Percentiles rank a stretch among this genome's conserved stretches.
Evolutionary conservation across 2,888 invertebrate genomes (phyloP).

Genomic region (Cataglyphis albicans): DNA sequence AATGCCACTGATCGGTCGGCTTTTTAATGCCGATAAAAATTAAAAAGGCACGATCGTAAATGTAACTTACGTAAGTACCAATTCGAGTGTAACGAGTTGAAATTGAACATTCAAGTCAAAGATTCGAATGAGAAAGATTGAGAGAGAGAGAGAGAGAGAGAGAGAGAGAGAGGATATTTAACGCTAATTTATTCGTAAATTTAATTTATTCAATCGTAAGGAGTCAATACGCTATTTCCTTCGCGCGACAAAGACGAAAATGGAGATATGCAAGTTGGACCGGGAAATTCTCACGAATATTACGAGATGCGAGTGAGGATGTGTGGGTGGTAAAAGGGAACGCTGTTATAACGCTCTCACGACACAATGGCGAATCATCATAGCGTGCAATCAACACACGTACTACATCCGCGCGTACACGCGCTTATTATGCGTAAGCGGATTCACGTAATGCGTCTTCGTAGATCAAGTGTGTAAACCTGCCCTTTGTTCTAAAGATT

Average conservation of each 20-base stretch:
- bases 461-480: slow-evolving; percentile 12
- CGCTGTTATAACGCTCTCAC: slow-evolving; percentile 39
- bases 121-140: neutral
- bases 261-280: neutral
- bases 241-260: neutral
- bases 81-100: neutral
- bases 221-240: neutral
- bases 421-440: neutral
- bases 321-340: slow-evolving; percentile 27
- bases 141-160: no score
- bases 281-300: slow-evolving; percentile 48
- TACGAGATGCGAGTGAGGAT: slow-evolving; percentile 2
- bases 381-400: slow-evolving; percentile 42
- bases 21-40: slow-evolving; percentile 18
- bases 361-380: slow-evolving; percentile 48
- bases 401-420: neutral
- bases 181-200: neutral
- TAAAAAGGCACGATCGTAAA: neutral
- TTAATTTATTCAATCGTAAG: neutral
- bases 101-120: neutral
- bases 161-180: neutral
- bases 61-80: slow-evolving; percentile 18
- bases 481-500: neutral
- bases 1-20: slow-evolving; percentile 5
- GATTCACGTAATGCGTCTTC: slow-evolving; percentile 25